These are phyloP conservation scores for Rhinogobio ventralis DNA, from an alignment of 2,797 vertebrate species.

Conservation along the genomic window DNA sequence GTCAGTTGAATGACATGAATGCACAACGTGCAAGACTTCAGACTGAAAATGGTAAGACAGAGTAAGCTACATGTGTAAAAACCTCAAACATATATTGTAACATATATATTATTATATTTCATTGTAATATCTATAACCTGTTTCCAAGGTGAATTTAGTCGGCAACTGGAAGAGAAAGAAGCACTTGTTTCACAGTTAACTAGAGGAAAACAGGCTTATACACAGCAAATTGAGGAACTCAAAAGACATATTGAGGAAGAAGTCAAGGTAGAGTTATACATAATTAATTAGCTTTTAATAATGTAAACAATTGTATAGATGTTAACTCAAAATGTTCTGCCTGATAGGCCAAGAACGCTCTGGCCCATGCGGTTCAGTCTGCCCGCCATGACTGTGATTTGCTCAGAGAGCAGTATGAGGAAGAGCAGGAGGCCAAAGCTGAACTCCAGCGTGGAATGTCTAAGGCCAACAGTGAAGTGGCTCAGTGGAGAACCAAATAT, in stretches of 20 bases:
- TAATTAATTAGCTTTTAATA: not conserved
- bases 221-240: constrained; percentile 83
- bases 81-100: no score
- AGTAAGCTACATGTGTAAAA: not conserved
- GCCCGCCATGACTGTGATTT: constrained; percentile 83
- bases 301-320: not conserved
- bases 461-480: constrained; percentile 86
- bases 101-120: not conserved
- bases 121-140: accelerated
- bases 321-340: not conserved
- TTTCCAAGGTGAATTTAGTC: constrained; percentile 74
- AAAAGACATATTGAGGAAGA: constrained; percentile 79
- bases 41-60: constrained; percentile 78
- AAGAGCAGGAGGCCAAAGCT: constrained; percentile 77
- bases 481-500: constrained; percentile 86
- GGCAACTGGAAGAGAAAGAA: constrained; percentile 83
- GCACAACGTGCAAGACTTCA: constrained; percentile 78
- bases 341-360: constrained; percentile 80
- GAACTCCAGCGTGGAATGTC: constrained; percentile 83
- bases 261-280: constrained; percentile 21
- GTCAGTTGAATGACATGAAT: constrained; percentile 77
- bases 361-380: constrained; percentile 82
- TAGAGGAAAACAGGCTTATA: constrained; percentile 82
- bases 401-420: constrained; percentile 77
- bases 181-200: constrained; percentile 81